phyloP scores from a whole-genome alignment of 2,113 vertebrate genomes.

The Psittacula cyanocephala region DNA sequence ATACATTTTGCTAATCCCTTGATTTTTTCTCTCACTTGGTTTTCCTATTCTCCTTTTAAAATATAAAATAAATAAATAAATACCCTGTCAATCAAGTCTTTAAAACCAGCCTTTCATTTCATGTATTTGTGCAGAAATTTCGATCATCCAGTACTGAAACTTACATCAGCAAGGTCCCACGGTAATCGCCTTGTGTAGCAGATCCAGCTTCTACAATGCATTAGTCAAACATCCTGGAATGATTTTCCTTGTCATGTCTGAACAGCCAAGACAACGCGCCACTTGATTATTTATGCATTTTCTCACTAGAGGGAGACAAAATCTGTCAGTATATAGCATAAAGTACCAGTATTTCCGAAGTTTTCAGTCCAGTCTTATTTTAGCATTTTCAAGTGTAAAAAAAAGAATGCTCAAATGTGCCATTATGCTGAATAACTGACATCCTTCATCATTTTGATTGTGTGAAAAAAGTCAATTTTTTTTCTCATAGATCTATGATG shows the following conservation, averaged over 20 bases:
- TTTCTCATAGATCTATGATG: not conserved
- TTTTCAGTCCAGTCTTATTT: not conserved
- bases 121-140: not conserved
- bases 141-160: not conserved
- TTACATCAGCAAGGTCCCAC: rapidly evolving
- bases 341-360: rapidly evolving
- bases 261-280: rapidly evolving
- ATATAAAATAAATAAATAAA: not conserved
- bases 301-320: constrained; percentile 72
- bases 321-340: not conserved
- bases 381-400: not conserved
- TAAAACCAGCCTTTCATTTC: not conserved
- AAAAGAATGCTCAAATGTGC: not conserved
- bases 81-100: not conserved
- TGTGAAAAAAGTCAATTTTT: not conserved
- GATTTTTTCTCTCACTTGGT: not conserved
- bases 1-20: not conserved
- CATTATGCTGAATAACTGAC: not conserved
- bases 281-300: not conserved
- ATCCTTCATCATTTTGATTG: not conserved
- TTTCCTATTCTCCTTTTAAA: not conserved
- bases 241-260: rapidly evolving
- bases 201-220: not conserved
- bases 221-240: not conserved
- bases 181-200: rapidly evolving